Conservation (phyloP, 2,888 invertebrate species). For the Hedychridium roseum region DNA sequence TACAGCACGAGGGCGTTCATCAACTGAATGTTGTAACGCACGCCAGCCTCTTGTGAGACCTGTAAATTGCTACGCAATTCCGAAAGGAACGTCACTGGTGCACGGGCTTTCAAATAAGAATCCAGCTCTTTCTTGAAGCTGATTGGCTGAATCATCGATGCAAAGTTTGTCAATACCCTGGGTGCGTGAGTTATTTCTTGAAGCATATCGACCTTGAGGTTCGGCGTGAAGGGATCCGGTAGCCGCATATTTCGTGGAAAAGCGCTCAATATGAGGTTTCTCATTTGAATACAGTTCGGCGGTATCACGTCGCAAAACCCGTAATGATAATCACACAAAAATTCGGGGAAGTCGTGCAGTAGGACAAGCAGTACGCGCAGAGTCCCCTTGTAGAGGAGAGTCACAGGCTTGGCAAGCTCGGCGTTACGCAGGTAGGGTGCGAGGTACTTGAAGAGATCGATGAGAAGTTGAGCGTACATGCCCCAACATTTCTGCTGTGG, state of each 20-base stretch:
- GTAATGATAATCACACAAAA: conserved; percentile 98
- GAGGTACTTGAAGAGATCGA: conserved; percentile 95
- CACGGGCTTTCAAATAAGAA: conserved; percentile 91
- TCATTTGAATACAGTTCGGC: conserved; percentile 98
- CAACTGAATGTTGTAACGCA: conserved; percentile 92
- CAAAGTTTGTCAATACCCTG: conserved; percentile 87
- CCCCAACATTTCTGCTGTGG: conserved; percentile 97
- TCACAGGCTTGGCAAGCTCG: conserved; percentile 92
- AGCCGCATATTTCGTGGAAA: conserved; percentile 98
- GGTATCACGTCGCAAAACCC: conserved; percentile 99
- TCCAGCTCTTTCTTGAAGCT: conserved; percentile 96
- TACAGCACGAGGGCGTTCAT: conserved; percentile 98
- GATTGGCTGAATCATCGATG: conserved; percentile 84
- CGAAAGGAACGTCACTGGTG: conserved; percentile 94
- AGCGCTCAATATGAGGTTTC: conserved; percentile 96
- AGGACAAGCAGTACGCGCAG: conserved; percentile 92
- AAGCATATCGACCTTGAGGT: conserved; percentile 91
- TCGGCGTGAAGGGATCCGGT: conserved; percentile 98
- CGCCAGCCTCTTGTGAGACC: conserved; percentile 85
- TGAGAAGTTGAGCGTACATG: conserved; percentile 94
- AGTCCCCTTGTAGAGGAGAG: conserved; percentile 94
- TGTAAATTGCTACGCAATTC: conserved; percentile 89
- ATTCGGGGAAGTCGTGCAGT: conserved; percentile 98
- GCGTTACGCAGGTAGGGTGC: conserved; percentile 97
- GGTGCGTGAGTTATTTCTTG: conserved; percentile 90